These are phyloP conservation scores for Anthophora plumipes DNA, from an alignment of 2,888 invertebrate genomes.

Conservation along the genomic window DNA sequence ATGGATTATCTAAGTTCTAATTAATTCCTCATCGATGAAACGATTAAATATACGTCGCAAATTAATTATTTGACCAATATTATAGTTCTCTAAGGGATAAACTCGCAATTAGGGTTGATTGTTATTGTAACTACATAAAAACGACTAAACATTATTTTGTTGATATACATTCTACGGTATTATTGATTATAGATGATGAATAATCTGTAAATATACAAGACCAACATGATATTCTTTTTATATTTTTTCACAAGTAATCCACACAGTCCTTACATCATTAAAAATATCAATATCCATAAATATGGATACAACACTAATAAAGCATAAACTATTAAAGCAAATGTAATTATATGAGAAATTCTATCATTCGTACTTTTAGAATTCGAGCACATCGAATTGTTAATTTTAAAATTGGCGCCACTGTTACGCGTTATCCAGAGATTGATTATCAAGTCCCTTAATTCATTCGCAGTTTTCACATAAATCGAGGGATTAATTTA, in stretches of 20 bases:
- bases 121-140: conserved; percentile 69
- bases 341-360: not conserved
- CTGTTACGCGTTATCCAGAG: not conserved
- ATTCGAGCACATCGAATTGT: not conserved
- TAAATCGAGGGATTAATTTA: not conserved
- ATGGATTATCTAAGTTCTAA: not conserved
- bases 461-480: not conserved
- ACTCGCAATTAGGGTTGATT: conserved; percentile 9
- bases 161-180: conserved; percentile 76
- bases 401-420: conserved; percentile 46
- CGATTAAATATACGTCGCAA: not conserved
- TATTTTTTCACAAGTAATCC: conserved; percentile 22
- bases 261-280: conserved; percentile 3
- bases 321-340: not conserved
- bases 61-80: not conserved
- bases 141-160: conserved; percentile 77
- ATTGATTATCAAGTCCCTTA: conserved; percentile 6
- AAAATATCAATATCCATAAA: not conserved
- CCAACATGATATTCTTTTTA: conserved; percentile 59
- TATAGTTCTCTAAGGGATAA: no score
- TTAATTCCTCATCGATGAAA: not conserved
- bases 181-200: conserved; percentile 74
- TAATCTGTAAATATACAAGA: conserved; percentile 80
- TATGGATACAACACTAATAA: not conserved
- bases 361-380: not conserved